Evolutionary conservation across 1,140 invertebrate species (phyloP).

Genomic region (Uloborus diversus): DNA sequence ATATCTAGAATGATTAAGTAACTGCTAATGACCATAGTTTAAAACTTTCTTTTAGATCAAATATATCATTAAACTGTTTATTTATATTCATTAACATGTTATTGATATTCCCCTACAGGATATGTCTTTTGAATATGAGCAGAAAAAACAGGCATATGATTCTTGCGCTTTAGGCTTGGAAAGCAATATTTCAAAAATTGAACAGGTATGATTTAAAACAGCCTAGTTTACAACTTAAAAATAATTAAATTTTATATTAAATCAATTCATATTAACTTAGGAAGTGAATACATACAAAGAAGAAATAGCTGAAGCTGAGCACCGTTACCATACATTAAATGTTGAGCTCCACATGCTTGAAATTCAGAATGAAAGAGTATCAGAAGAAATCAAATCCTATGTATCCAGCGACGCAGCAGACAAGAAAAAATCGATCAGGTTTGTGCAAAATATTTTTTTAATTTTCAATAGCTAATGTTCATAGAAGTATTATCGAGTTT

Average conservation of each 20-base stretch:
- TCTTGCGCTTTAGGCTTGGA: conserved; percentile 70
- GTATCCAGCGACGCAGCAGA: conserved; percentile 66
- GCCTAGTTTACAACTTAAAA: background rate
- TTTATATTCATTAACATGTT: too few relatives aligned
- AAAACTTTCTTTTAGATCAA: too few relatives aligned
- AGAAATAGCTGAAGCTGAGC: conserved; percentile 68
- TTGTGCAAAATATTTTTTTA: too few relatives aligned
- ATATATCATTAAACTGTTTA: too few relatives aligned
- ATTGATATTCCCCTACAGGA: too few relatives aligned
- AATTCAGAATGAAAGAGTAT: conserved; percentile 67
- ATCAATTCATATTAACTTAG: conserved; percentile 58
- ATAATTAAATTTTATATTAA: background rate
- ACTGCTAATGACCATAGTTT: too few relatives aligned
- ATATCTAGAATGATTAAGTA: too few relatives aligned
- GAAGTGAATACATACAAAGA: conserved; percentile 68
- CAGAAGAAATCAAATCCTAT: conserved; percentile 70
- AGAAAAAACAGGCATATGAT: conserved; percentile 71
- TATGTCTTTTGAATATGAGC: conserved; percentile 70
- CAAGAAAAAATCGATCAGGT: conserved; percentile 68
- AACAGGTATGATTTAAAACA: conserved; percentile 63
- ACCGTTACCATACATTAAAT: conserved; percentile 67
- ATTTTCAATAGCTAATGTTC: background rate
- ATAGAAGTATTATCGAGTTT: too few relatives aligned
- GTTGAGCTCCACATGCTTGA: conserved; percentile 67
- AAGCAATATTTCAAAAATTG: conserved; percentile 70